Conservation (phyloP, 2,797 vertebrate species). For the Darevskia nairensis region DNA sequence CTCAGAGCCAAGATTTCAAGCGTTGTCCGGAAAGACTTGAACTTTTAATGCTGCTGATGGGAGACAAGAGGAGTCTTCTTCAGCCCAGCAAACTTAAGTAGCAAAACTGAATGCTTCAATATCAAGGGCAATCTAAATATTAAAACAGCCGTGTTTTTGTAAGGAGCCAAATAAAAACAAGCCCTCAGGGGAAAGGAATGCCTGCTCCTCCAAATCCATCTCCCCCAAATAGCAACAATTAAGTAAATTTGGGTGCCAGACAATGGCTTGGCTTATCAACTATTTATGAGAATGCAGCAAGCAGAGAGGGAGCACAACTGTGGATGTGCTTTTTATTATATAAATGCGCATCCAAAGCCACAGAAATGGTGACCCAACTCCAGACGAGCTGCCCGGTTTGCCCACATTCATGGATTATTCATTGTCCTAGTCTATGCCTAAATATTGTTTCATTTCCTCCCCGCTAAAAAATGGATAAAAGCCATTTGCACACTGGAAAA, state of each 20-base stretch:
- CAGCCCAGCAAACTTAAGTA: not conserved
- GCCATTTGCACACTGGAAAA: constrained; percentile 59
- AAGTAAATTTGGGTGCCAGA: not conserved
- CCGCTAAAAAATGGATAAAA: constrained; percentile 72
- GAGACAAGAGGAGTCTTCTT: not conserved
- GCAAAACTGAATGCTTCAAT: not conserved
- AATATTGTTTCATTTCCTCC: constrained; percentile 67
- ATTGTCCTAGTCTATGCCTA: constrained; percentile 63
- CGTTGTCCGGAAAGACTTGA: not conserved
- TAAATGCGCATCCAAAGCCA: constrained; percentile 67
- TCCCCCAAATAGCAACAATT: constrained; percentile 12
- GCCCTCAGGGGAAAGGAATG: not conserved
- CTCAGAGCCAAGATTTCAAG: not conserved
- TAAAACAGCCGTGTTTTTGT: not conserved
- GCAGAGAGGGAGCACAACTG: constrained; percentile 19
- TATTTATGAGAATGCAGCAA: constrained; percentile 25
- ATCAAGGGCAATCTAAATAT: constrained; percentile 2
- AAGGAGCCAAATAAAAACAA: not conserved
- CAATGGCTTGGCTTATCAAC: not conserved
- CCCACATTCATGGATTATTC: constrained; percentile 77
- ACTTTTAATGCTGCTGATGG: not conserved
- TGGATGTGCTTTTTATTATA: constrained; percentile 40
- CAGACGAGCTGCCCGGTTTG: constrained; percentile 69
- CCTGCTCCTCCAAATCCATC: not conserved
- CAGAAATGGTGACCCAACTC: constrained; percentile 71